Conservation (phyloP, 2,113 vertebrate genomes). For the Tetrax tetrax region DNA sequence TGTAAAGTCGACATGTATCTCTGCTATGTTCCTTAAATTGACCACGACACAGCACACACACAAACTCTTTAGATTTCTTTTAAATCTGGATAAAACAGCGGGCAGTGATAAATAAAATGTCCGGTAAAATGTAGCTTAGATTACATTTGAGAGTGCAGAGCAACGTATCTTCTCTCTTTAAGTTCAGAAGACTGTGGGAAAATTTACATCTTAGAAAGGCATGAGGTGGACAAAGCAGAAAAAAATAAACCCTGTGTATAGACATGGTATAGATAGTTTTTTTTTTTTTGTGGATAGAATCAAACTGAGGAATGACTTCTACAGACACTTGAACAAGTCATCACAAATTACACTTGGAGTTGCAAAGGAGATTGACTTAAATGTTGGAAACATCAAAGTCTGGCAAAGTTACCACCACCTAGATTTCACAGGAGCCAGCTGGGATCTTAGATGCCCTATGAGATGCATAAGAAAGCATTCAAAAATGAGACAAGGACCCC, state of each 20-base stretch:
- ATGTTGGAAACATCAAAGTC: not conserved
- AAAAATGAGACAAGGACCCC: not conserved
- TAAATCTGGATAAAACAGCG: not conserved
- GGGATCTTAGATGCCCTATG: not conserved
- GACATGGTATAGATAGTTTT: not conserved
- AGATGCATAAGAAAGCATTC: not conserved
- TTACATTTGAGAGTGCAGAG: not conserved
- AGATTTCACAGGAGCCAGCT: not conserved
- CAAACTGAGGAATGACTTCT: not conserved
- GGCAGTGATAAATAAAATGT: not conserved
- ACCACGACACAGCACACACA: not conserved
- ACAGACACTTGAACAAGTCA: not conserved
- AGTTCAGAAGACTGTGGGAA: not conserved
- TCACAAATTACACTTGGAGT: not conserved
- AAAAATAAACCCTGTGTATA: not conserved
- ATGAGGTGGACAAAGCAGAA: not conserved
- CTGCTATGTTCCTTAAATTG: not conserved
- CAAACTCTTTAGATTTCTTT: not conserved
- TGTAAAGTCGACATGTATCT: not conserved
- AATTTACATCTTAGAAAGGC: not conserved
- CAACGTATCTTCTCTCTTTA: not conserved
- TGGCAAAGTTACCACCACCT: not conserved
- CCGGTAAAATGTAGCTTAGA: not conserved
- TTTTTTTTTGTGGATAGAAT: not conserved
- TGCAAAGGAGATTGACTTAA: not conserved